Percentiles rank a stretch among this genome's conserved stretches.
Conservation (phyloP, 2,888 invertebrate genomes). For the Andrena haemorrhoa region DNA sequence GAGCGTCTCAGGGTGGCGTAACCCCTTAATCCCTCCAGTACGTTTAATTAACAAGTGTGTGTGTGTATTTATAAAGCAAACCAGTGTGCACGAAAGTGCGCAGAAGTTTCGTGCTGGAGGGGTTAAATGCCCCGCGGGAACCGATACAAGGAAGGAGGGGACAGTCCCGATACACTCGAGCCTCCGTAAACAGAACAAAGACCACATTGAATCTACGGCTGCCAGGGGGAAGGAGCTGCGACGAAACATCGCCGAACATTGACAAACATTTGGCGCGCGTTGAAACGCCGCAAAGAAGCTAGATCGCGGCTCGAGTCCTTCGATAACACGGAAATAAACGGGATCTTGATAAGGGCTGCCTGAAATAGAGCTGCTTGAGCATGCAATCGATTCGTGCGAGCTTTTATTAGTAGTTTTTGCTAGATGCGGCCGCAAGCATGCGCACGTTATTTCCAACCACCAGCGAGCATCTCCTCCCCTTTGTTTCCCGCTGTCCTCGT, state of each 20-base stretch:
- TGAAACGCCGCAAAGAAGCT: slow-evolving; percentile 27
- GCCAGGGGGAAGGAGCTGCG: not conserved
- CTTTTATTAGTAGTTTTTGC: slow-evolving; percentile 54
- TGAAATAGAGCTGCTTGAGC: slow-evolving; percentile 73
- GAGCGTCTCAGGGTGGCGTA: too few relatives aligned
- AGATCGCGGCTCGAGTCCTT: slow-evolving; percentile 44
- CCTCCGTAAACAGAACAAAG: not conserved
- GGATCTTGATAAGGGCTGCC: slow-evolving; percentile 67
- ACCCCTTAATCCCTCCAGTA: not conserved
- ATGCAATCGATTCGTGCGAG: slow-evolving; percentile 70
- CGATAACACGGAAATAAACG: slow-evolving; percentile 60
- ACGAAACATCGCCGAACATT: slow-evolving; percentile 3
- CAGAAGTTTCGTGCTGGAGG: not conserved
- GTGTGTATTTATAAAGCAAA: too few relatives aligned
- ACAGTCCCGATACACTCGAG: not conserved
- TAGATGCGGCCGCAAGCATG: slow-evolving; percentile 61
- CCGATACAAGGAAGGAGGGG: not conserved
- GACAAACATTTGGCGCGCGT: slow-evolving; percentile 10
- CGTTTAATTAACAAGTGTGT: not conserved
- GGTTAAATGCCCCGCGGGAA: not conserved
- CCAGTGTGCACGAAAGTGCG: too few relatives aligned
- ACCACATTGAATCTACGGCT: not conserved
- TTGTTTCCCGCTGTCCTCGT: not conserved
- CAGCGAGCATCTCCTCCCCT: slow-evolving; percentile 17
- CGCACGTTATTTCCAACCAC: slow-evolving; percentile 46